phyloP scores from a whole-genome alignment of 1,140 invertebrate genomes.

The Parasteatoda tepidariorum region DNA sequence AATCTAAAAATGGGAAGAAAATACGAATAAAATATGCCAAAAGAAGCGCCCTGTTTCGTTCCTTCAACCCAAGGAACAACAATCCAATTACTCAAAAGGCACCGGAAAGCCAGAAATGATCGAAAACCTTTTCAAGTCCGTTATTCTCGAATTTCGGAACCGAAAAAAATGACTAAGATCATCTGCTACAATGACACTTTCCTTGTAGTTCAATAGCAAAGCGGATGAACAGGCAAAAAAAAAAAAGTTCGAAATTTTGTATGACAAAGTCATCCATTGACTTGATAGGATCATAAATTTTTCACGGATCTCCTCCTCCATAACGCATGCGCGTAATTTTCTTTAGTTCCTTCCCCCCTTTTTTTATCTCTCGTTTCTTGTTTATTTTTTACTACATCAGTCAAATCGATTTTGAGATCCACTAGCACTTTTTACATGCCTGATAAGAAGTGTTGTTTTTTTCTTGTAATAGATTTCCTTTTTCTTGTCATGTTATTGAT shows the following conservation, averaged over 20 bases:
- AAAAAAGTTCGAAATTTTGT: no score
- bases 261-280: slow-evolving; percentile 20
- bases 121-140: background rate
- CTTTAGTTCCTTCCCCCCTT: background rate
- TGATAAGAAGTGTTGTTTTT: background rate
- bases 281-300: slow-evolving; percentile 25
- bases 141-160: background rate
- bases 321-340: slow-evolving; percentile 8
- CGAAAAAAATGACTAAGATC: background rate
- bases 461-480: no score
- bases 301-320: background rate
- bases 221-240: background rate
- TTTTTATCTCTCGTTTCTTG: background rate
- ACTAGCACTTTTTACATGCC: background rate
- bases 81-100: background rate
- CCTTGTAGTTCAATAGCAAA: background rate
- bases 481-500: no score
- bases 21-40: no score
- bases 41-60: no score
- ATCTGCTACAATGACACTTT: background rate
- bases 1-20: no score
- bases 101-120: background rate
- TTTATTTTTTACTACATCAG: background rate
- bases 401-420: background rate
- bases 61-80: no score